Evolutionary conservation across 2,888 invertebrate species (phyloP), one percentile per base, ranked within the genome.

Genomic region (Hoplodrina blanda): DNA sequence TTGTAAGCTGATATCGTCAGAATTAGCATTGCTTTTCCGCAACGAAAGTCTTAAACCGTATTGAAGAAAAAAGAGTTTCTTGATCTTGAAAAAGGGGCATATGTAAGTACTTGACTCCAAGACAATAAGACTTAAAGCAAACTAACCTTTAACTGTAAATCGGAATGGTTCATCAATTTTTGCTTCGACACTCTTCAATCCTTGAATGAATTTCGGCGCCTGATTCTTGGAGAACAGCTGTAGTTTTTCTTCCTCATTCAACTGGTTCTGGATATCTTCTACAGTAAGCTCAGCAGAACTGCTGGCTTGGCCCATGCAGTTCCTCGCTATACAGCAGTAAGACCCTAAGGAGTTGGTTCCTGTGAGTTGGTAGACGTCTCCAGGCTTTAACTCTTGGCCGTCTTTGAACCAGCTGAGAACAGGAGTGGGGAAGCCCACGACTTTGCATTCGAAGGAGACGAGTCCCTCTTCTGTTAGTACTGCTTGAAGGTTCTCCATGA

Each of bases 371-470:
- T 99, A 99, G 8, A 99, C 98, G 91, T 99, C 99, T 11, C 99
- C 99, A 0, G 99, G 98, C 89, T 98, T 98, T 54, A 99, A 93
- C 90, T 99, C 98, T 89, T 98, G 98, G 0, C 98, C 98, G 90
- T 99, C 99, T 93, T 98, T 99, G 92, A 98, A 99, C 99, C 99
- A 99, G 87, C 98, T 97, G 0, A 99, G 95, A 62, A 97, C 95
- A 0, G 99, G 99, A 0, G 98, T 98, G 0, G 99, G 99, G 83
- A 98, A 98, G 0, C 98, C 99, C 3, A 98, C 98, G 0, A 99
- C 98, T 92, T 99, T 99, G 90, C 99, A 99, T 89, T 99, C 99
- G 89, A 99, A 99, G 0, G 98, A 98, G 1, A 99, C 99, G 46
- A 99, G 94, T 0, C 99, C 99, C 94, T 99, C 99, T 89, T 99